A percentile compares a stretch with the other conserved stretches of the same genome.
phyloP scores from a whole-genome alignment of 1,140 invertebrate species.

The Drosophila hydei region DNA sequence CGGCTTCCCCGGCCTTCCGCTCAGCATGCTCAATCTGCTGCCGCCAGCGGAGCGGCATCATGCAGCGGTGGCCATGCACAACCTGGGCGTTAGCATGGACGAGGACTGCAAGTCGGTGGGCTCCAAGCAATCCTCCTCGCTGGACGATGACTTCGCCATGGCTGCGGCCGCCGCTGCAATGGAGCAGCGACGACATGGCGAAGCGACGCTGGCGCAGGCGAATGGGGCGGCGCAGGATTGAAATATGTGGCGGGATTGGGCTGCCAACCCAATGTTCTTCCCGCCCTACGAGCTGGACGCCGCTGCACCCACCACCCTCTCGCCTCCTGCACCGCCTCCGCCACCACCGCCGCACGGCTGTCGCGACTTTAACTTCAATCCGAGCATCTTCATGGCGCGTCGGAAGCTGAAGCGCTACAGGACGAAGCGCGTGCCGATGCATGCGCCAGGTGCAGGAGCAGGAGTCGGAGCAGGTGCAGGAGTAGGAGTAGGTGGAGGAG shows the following conservation, averaged over 20 bases:
- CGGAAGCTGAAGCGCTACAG: constrained; percentile 75
- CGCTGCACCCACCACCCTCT: constrained; percentile 16
- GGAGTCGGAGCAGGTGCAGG: constrained; percentile 33
- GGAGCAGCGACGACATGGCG: constrained; percentile 81
- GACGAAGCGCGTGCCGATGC: constrained; percentile 57
- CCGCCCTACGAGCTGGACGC: constrained; percentile 69
- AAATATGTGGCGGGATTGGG: constrained; percentile 84
- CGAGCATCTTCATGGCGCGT: constrained; percentile 66
- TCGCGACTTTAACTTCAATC: constrained; percentile 75
- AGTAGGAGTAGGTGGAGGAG: neutral
- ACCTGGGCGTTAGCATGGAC: constrained; percentile 84
- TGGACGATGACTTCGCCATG: constrained; percentile 86
- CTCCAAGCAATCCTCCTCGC: constrained; percentile 87
- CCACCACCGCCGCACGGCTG: constrained; percentile 38
- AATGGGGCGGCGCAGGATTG: constrained; percentile 88
- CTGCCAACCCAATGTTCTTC: constrained; percentile 82
- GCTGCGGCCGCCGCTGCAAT: constrained; percentile 48
- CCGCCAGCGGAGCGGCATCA: constrained; percentile 89
- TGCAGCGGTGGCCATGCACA: constrained; percentile 84
- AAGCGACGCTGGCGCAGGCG: constrained; percentile 85
- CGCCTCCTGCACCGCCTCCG: constrained; percentile 39
- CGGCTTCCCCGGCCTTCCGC: constrained; percentile 90
- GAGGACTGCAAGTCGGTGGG: constrained; percentile 88
- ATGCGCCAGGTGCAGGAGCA: constrained; percentile 14
- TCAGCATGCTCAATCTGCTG: constrained; percentile 92